Conservation (phyloP, 2,888 invertebrate genomes). For the Lamellibrachia satsuma region DNA sequence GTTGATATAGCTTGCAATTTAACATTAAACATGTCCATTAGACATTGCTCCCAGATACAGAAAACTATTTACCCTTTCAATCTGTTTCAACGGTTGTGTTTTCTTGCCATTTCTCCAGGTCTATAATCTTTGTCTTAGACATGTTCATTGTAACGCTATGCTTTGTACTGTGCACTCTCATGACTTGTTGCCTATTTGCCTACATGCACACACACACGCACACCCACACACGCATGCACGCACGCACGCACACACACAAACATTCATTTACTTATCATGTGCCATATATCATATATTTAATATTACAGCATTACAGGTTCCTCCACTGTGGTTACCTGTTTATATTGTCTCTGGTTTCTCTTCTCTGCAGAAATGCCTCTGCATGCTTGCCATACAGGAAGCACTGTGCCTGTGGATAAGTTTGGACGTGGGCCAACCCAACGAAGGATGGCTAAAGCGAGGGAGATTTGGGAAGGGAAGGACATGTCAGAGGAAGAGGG, state of each 20-base stretch:
- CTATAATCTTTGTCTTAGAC: too few species aligned
- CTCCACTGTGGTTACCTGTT: too few species aligned
- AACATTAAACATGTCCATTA: too few species aligned
- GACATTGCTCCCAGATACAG: too few species aligned
- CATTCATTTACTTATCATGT: background rate
- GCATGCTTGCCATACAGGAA: constrained; percentile 13
- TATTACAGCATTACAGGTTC: too few species aligned
- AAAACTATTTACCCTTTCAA: too few species aligned
- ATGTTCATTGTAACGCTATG: too few species aligned
- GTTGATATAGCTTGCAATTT: too few species aligned
- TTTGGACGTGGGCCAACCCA: constrained; percentile 61
- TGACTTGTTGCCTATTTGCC: background rate
- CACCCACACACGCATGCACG: background rate
- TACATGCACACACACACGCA: background rate
- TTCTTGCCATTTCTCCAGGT: too few species aligned
- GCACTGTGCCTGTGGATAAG: constrained; percentile 44
- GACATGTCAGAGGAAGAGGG: constrained; percentile 39
- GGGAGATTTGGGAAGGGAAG: constrained; percentile 42
- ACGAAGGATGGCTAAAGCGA: constrained; percentile 50
- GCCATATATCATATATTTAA: background rate
- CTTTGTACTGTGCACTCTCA: too few species aligned
- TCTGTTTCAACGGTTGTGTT: too few species aligned
- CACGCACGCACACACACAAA: background rate
- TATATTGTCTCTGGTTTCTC: background rate
- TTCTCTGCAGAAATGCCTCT: constrained; percentile 8